Conservation (phyloP, 2,888 invertebrate genomes). For the Lasioglossum oenotherae region DNA sequence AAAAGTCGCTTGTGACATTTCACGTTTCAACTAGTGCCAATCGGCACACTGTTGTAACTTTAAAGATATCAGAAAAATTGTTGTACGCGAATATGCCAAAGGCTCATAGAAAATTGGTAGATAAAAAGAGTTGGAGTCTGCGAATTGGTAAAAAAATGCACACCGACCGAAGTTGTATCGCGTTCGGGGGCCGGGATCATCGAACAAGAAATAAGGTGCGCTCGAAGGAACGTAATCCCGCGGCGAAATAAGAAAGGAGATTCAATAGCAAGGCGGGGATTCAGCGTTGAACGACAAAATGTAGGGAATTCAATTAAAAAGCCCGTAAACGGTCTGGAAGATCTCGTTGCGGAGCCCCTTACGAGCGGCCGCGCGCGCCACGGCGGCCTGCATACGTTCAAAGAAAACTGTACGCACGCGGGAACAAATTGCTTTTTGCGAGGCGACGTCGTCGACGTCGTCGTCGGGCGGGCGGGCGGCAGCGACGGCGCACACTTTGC, state of each 20-base stretch:
- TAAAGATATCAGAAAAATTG: not conserved
- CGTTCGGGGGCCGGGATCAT: not conserved
- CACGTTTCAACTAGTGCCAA: not conserved
- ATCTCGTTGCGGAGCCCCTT: slow-evolving; percentile 2
- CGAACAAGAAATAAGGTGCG: not conserved
- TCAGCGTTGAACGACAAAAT: slow-evolving; percentile 7
- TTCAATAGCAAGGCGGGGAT: not conserved
- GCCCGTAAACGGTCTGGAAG: slow-evolving; percentile 3
- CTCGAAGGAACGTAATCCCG: not conserved
- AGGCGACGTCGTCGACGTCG: slow-evolving; percentile 8
- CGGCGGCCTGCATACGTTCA: slow-evolving; percentile 16
- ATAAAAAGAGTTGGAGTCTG: not conserved
- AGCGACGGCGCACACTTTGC: slow-evolving; percentile 26
- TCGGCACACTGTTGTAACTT: not conserved
- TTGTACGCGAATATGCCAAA: not conserved
- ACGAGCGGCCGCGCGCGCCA: not conserved
- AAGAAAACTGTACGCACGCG: slow-evolving; percentile 40
- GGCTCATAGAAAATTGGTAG: not conserved
- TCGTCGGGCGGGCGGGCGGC: not conserved
- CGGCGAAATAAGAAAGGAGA: slow-evolving; percentile 8
- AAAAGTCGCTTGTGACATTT: too few species aligned
- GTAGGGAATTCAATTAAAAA: slow-evolving; percentile 24
- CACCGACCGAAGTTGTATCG: not conserved
- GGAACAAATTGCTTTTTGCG: slow-evolving; percentile 51
- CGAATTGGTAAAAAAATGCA: not conserved